Percentiles rank a stretch among this genome's conserved stretches.
Evolutionary conservation across 30 jellyfish, hydroid and myxozoan species (phyloP).

Genomic region (Hydractinia symbiolongicarpus): DNA sequence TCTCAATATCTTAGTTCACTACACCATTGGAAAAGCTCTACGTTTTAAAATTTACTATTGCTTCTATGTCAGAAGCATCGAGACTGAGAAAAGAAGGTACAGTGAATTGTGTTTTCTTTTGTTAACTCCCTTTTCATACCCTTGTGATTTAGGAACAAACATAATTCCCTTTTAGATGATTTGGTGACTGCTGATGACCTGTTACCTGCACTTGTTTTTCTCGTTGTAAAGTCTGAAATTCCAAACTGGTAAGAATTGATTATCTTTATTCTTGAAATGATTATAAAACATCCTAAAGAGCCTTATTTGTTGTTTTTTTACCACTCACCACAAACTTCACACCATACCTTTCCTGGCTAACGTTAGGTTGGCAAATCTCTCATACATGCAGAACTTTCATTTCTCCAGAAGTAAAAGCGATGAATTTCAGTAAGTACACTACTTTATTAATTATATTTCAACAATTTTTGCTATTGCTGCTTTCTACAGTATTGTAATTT

Average conservation of each 20-base stretch:
- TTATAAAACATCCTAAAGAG: too few relatives aligned
- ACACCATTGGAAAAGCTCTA: conserved; percentile 90
- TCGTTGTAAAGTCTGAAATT: conserved; percentile 85
- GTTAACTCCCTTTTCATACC: neutral
- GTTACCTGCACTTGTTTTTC: conserved; percentile 74
- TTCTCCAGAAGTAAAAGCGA: conserved; percentile 73
- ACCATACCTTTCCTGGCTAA: neutral
- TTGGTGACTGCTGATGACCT: conserved; percentile 88
- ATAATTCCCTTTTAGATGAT: neutral
- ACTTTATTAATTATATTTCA: neutral
- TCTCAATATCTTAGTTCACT: conserved; percentile 44
- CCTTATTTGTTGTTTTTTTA: too few relatives aligned
- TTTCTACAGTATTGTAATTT: neutral
- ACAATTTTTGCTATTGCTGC: neutral
- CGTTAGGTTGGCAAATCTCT: conserved; percentile 78
- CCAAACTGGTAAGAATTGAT: conserved; percentile 75
- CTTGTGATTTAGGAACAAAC: neutral
- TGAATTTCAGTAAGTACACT: conserved; percentile 82
- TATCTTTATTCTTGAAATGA: neutral
- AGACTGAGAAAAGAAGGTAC: conserved; percentile 7
- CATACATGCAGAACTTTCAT: conserved; percentile 88
- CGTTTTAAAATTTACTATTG: conserved; percentile 71
- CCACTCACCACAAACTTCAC: too few relatives aligned
- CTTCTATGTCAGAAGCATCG: conserved; percentile 57
- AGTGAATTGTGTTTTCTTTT: neutral